Base-by-base conservation (phyloP, 2,888 invertebrate genomes). In the Leptinotarsa haldemani region DNA sequence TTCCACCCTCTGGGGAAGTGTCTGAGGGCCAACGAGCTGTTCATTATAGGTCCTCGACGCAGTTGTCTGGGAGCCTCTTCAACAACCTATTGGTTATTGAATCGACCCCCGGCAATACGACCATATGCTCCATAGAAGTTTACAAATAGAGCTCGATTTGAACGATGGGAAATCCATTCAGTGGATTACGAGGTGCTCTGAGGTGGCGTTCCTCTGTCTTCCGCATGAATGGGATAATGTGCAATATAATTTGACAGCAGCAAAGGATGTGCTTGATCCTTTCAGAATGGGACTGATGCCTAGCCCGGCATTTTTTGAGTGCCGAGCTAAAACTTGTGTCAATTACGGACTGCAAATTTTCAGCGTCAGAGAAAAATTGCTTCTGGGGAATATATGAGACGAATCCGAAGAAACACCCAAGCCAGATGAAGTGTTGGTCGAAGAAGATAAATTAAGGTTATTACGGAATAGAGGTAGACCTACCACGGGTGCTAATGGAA, bases 181-280 rank as follows among this genome's bases (percentile, higher is more conserved):
- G 79, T 92, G 92, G 92, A 90, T 90, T 0, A 82, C 89, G 70
- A 87, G 90, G 72, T 88, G 90, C 20, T 90, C 89, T 0, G 86
- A 90, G 50, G 86, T 92, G 1, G 80, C 78, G 1, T 77, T 80
- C 4, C 90, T 18, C 88, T 80, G 79, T 66, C 72, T 82, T 9
- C 90, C 91, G 88, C 90, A 76, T 86, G 90, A 79, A 86, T 90
- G 50, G 90, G 89, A 1, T 56, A 77, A 79, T 56, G 81, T 78
- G 53, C 83, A 93, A 53, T 92, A 94, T 84, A 93, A 94, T 84
- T 87, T 94, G 74, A 90, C 90, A 79, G 91, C 91, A 53, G 90
- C 92, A 0, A 89, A 90, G 80, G 87, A 89, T 76, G 88, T 92
- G 12, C 83, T 92, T 56, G 87, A 89, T 70, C 89, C 90, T 9